Evolutionary conservation across 2,797 vertebrate genomes (phyloP).

Genomic region (Odontamblyopus rebecca): DNA sequence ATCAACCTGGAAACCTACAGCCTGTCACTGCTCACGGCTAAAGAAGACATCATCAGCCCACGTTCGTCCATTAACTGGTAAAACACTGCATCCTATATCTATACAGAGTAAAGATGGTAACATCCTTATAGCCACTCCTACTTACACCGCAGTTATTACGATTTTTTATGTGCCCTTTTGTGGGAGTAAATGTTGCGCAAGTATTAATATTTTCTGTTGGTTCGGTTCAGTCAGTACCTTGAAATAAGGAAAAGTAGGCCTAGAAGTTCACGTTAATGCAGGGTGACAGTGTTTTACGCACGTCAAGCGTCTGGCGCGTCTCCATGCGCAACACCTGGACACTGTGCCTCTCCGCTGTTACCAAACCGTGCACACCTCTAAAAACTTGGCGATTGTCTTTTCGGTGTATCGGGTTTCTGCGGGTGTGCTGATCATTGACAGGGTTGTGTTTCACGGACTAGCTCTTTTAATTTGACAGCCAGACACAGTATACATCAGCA

Average conservation of each 20-base stretch:
- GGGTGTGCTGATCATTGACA: slow-evolving; percentile 50
- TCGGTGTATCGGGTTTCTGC: slow-evolving; percentile 53
- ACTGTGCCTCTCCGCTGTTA: slow-evolving; percentile 20
- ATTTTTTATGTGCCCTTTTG: neutral
- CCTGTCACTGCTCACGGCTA: slow-evolving; percentile 85
- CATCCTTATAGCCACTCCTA: no score
- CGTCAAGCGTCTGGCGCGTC: slow-evolving; percentile 27
- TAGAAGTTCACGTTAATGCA: neutral
- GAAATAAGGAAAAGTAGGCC: neutral
- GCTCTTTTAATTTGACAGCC: slow-evolving; percentile 38
- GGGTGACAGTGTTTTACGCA: slow-evolving; percentile 33
- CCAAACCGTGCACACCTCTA: slow-evolving; percentile 9
- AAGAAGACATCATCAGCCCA: slow-evolving; percentile 84
- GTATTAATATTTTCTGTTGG: neutral
- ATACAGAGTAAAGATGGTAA: neutral
- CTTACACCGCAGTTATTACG: no score
- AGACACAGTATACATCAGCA: slow-evolving; percentile 13
- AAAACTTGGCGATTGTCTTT: slow-evolving; percentile 37
- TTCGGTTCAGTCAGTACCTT: neutral
- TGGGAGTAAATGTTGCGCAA: neutral
- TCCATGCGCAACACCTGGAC: slow-evolving; percentile 47
- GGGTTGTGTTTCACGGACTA: slow-evolving; percentile 46
- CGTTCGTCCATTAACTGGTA: slow-evolving; percentile 86
- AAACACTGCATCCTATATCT: slow-evolving; percentile 43
- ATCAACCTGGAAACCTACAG: slow-evolving; percentile 85